A percentile compares a stretch with the other conserved stretches of the same genome.
These are phyloP conservation scores for Tetrax tetrax DNA, from an alignment of 2,113 vertebrate genomes.

Conservation along the genomic window DNA sequence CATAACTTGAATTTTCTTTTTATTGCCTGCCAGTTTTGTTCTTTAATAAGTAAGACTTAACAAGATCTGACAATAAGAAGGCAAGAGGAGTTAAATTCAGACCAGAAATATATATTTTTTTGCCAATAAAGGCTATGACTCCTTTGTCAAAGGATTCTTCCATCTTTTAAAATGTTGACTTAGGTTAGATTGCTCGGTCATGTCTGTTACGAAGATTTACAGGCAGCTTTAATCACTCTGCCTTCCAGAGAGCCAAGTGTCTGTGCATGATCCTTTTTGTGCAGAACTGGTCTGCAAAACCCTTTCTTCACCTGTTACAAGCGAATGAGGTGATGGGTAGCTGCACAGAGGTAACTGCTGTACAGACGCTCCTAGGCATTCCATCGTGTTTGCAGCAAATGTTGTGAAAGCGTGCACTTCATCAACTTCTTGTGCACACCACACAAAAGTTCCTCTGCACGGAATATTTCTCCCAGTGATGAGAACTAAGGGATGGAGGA, in stretches of 20 bases:
- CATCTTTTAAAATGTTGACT: neutral
- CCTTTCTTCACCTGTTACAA: neutral
- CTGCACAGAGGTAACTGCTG: neutral
- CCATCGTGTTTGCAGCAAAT: neutral
- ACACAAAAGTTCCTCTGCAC: neutral
- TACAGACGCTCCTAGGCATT: neutral
- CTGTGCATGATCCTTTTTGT: neutral
- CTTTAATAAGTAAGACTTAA: neutral
- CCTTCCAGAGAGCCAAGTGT: neutral
- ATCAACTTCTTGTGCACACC: fast-evolving
- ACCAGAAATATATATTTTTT: neutral
- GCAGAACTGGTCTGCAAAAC: neutral
- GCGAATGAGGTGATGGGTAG: neutral
- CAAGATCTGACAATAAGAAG: neutral
- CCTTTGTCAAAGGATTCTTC: neutral
- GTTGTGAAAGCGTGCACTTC: neutral
- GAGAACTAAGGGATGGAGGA: neutral
- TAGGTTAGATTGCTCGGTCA: fast-evolving
- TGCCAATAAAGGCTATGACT: neutral
- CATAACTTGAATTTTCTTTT: neutral
- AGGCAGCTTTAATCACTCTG: neutral
- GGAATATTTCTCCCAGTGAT: neutral
- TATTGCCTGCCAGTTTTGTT: neutral
- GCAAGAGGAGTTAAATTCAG: neutral
- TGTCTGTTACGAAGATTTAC: neutral